Evolutionary conservation across 2,113 vertebrate genomes (phyloP), one percentile per base, ranked within the genome.

Genomic region (Pomatorhinus ruficollis): DNA sequence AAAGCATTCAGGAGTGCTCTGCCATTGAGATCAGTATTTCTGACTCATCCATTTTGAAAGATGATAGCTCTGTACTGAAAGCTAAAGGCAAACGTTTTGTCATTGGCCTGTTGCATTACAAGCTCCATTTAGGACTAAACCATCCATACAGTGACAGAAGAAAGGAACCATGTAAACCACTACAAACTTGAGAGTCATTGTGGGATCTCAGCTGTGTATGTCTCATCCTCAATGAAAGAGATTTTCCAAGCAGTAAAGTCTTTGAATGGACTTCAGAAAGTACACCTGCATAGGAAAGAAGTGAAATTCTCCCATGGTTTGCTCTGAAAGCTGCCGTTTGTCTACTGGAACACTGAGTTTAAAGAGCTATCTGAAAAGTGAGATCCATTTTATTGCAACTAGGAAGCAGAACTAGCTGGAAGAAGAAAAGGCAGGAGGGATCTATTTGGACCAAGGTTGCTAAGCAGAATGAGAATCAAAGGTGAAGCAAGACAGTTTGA

Each of bases 121-220:
- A 91, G 94, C 78, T 90, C 90, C 63, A 93, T 94, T 96, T 94
- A 94, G 78, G 79, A 90, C 79, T 95, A 94, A 94, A 96, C 71
- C 82, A 93, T 65, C 93, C 17, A 0, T 94, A 54, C 60, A 77
- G 30, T 64, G 75, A 53, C 75, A 77, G 57, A 85, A 93, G 78
- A 94, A 24, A 83, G 82, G 69, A 95, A 85, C 42, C 71, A 88
- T 9, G 42, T 63, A 83, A 97, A 90, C 63, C 57, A 66, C 91
- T 27, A 63, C 17, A 66, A 85, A 91, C 71, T 31, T 80, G 63
- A 90, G 78, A 83, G 66, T 54, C 63, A 65, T 23, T 50, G 71
- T 77, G 78, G 54, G 82, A 82, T 82, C 87, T 85, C 78, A 65
- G 27, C 78, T 91, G 59, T 30, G 5, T 33, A 57, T 3, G 2